Evolutionary conservation across 1,140 invertebrate genomes (phyloP).

Genomic region (Drosophila busckii): DNA sequence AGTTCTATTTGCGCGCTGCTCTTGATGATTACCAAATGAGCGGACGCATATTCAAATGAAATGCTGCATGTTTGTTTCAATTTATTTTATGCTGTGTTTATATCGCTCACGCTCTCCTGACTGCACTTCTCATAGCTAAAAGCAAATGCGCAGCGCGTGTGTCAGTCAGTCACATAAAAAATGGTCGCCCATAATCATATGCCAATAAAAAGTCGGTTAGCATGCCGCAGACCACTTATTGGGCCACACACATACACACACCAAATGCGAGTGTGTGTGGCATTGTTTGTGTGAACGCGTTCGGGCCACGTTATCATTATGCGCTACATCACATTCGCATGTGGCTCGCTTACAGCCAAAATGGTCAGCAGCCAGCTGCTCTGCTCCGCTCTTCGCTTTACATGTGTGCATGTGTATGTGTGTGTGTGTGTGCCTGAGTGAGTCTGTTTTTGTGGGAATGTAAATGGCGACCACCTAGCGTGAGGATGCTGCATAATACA

Average conservation of each 20-base stretch:
- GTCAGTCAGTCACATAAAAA: constrained; percentile 44
- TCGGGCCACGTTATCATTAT: constrained; percentile 67
- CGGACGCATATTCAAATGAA: constrained; percentile 53
- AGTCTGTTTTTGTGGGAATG: constrained; percentile 3
- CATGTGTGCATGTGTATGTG: neutral
- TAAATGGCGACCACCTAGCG: constrained; percentile 28
- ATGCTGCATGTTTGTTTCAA: constrained; percentile 64
- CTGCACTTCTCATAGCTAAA: no score
- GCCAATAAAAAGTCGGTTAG: constrained; percentile 75
- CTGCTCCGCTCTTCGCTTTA: no score
- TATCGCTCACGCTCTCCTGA: constrained; percentile 10
- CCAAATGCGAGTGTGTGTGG: constrained; percentile 1
- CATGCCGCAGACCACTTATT: constrained; percentile 38
- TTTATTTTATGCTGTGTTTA: constrained; percentile 63
- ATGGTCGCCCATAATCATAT: constrained; percentile 71
- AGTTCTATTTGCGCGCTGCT: no score
- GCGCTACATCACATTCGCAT: constrained; percentile 69
- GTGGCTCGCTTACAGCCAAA: constrained; percentile 24
- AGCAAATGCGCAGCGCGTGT: neutral
- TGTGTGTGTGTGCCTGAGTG: neutral
- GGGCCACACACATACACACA: constrained; percentile 6
- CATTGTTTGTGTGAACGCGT: constrained; percentile 19
- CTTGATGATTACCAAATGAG: no score
- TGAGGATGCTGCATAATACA: constrained; percentile 62
- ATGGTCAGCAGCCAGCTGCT: constrained; percentile 39